Evolutionary conservation across 2,888 invertebrate species (phyloP), one percentile per base, ranked within the genome.

Genomic region (Metellina segmentata): DNA sequence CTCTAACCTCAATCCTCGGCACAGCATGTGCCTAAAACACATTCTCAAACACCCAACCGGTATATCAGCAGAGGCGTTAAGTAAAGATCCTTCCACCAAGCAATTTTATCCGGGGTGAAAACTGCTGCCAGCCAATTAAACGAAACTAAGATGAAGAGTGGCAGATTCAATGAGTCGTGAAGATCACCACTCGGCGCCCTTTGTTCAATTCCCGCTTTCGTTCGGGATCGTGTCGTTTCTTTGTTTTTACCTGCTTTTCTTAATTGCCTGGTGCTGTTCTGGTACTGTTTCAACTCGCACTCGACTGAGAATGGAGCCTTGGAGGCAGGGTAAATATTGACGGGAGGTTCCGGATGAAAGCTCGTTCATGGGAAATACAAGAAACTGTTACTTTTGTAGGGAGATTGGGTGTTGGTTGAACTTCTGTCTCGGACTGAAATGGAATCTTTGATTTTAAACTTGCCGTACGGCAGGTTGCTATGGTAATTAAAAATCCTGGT

Each of bases 1-100:
- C 19, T 86, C 69, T 86, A 86, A 86, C 86, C 86, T 51, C 86
- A 78, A 86, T 86, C 86, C 74, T 34, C 51, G 7, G 51, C 70
- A 6, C 82, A 82, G 79, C 79, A 79, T 61, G 79, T 61, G 34
- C 34, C 53, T 16, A 20, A 82, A 9, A 71, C 34, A 72, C 82
- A 72, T 51, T 71, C 71, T 71, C 71, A 16, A 8, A 81, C 51
- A 19, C 71, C 71, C 20, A 61, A 16, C 19, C 19, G 19, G 34
- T 20, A n/a, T n/a, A 69, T 70, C 51, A 16, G 52, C 8, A 20
- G 49, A 61, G 61, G 61, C 61, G 61, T 61, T 61, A 61, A 61
- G 61, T 16, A 61, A 61, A 61, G 61, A 61, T 61, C 34, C 70
- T n/a, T 20, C 13, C 70, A n/a, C 70, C 48, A 81, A 49, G 8